A percentile compares a stretch with the other conserved stretches of the same genome.
These are phyloP conservation scores for Triplophysa tibetana DNA, from an alignment of 2,113 vertebrate genomes.

Conservation along the genomic window DNA sequence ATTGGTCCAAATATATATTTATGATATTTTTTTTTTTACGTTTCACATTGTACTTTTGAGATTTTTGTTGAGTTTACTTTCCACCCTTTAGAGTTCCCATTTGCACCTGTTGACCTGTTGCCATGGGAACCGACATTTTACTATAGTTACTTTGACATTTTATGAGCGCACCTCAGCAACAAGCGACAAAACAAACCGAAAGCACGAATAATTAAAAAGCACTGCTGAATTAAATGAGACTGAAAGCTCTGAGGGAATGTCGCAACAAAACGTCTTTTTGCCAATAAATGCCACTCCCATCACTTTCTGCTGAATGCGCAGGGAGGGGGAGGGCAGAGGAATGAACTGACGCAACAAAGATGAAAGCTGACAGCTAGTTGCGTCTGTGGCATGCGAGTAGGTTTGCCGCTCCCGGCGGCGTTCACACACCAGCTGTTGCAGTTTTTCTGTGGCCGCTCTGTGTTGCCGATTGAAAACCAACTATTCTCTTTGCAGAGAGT, in stretches of 20 bases:
- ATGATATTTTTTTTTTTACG: too few species aligned
- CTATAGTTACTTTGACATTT: conserved; percentile 4
- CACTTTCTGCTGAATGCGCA: conserved; percentile 18
- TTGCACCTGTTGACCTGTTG: conserved; percentile 20
- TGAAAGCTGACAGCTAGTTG: conserved; percentile 61
- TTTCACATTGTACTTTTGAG: neutral
- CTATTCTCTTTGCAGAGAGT: conserved; percentile 47
- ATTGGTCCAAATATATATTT: too few species aligned
- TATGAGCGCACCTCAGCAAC: neutral
- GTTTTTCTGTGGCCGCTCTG: neutral
- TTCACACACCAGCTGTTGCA: conserved; percentile 47
- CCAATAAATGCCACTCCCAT: conserved; percentile 19
- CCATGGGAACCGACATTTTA: conserved; percentile 8
- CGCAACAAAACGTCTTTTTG: neutral
- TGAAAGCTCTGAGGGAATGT: neutral
- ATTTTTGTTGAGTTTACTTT: neutral
- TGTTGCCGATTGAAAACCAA: conserved; percentile 14
- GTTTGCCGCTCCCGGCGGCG: conserved; percentile 52
- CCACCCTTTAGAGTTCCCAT: neutral
- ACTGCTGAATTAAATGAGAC: neutral
- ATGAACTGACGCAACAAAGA: conserved; percentile 64
- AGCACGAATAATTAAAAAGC: neutral
- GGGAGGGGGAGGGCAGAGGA: conserved; percentile 27
- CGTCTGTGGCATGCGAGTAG: conserved; percentile 53
- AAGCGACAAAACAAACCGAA: neutral